phyloP scores from a whole-genome alignment of 2,888 invertebrate species.

The Mesopsocus fuscifrons region DNA sequence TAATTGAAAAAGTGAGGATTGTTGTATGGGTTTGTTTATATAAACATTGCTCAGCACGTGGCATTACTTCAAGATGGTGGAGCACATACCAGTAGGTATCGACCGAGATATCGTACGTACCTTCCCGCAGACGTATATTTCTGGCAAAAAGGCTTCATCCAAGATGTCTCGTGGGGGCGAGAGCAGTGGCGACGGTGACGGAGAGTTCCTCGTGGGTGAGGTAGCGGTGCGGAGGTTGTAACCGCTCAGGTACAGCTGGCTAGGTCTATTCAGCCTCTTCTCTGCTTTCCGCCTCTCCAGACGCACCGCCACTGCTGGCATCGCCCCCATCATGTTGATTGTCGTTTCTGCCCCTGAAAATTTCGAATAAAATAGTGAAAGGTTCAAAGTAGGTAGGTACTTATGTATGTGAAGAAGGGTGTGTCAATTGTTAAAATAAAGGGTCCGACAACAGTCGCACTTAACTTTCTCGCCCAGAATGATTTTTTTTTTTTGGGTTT shows the following conservation, averaged over 20 bases:
- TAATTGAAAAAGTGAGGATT: no score
- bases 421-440: slow-evolving; percentile 9
- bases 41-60: no score
- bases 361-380: neutral
- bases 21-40: no score
- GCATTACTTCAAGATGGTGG: no score
- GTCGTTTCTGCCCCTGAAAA: slow-evolving; percentile 7
- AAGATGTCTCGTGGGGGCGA: slow-evolving; percentile 14
- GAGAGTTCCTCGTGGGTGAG: slow-evolving; percentile 14
- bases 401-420: no score
- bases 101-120: no score
- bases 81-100: no score
- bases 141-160: slow-evolving; percentile 24
- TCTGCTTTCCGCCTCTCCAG: slow-evolving; percentile 59
- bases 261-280: slow-evolving; percentile 38
- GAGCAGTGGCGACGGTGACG: slow-evolving; percentile 15
- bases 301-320: slow-evolving; percentile 72
- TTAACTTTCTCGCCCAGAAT: no score
- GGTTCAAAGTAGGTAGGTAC: no score
- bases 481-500: no score
- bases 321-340: slow-evolving; percentile 61
- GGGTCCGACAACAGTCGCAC: no score
- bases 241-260: slow-evolving; percentile 39
- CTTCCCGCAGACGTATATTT: slow-evolving; percentile 55
- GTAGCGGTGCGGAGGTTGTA: slow-evolving; percentile 27